Conservation (phyloP, 2,113 vertebrate genomes). For the Hemiprocne comata region DNA sequence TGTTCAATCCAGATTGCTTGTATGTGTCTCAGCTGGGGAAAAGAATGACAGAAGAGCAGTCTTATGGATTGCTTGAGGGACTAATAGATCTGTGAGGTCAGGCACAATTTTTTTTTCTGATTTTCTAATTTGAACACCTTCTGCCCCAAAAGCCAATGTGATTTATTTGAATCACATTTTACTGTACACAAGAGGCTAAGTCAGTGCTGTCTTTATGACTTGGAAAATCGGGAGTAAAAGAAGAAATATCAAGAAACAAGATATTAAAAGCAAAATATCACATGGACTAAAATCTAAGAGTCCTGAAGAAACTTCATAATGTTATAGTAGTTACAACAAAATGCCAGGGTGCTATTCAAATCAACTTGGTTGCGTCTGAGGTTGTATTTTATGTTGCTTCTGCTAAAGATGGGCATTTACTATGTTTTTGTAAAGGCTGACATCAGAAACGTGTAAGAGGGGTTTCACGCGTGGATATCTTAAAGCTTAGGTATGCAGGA, state of each 20-base stretch:
- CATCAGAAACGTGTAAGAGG: not conserved
- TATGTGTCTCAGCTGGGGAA: not conserved
- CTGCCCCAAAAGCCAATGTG: not conserved
- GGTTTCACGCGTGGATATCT: fast-evolving
- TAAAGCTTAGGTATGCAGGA: too few relatives aligned
- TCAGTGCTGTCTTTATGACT: not conserved
- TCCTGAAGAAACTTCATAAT: not conserved
- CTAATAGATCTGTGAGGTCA: not conserved
- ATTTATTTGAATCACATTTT: not conserved
- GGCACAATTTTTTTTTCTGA: fast-evolving
- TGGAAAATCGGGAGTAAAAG: not conserved
- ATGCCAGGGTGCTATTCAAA: not conserved
- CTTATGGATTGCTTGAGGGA: not conserved
- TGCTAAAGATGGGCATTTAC: not conserved
- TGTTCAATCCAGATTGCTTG: not conserved
- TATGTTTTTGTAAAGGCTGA: not conserved
- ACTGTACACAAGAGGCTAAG: not conserved
- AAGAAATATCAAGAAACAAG: not conserved
- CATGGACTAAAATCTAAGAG: not conserved
- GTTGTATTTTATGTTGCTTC: not conserved
- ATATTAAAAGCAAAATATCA: not conserved
- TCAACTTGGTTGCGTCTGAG: not conserved
- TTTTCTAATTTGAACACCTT: not conserved
- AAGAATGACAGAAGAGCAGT: not conserved
- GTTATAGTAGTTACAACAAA: not conserved